Conservation (phyloP, 2,797 vertebrate genomes). For the Cottoperca gobio region DNA sequence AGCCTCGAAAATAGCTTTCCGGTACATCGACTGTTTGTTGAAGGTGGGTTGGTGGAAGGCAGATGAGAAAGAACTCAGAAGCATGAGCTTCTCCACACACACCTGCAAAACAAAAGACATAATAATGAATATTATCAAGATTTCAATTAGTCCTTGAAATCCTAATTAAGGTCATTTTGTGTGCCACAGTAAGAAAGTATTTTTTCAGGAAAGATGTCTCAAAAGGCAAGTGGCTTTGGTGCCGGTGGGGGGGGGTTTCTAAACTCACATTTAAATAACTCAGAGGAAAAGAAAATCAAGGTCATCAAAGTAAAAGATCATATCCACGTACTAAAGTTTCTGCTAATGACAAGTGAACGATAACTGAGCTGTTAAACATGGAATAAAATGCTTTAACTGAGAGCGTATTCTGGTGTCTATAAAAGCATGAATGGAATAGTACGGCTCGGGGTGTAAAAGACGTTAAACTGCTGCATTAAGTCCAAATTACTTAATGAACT, state of each 20-base stretch:
- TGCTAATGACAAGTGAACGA: not conserved
- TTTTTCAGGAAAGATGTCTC: not conserved
- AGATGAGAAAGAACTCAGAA: constrained; percentile 89
- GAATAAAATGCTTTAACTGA: not conserved
- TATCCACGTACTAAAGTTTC: not conserved
- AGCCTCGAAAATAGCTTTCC: constrained; percentile 93
- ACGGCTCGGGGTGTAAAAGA: not conserved
- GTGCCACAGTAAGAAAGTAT: not conserved
- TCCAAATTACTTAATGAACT: constrained; percentile 1
- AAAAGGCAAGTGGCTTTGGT: not conserved
- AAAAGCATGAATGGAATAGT: constrained; percentile 1
- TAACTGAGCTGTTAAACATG: not conserved
- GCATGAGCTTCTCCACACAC: constrained; percentile 94
- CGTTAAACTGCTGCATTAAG: not conserved
- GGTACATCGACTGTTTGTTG: constrained; percentile 94
- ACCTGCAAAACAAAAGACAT: constrained; percentile 81
- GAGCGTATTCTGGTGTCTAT: not conserved
- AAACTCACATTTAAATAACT: not conserved
- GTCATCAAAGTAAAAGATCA: constrained; percentile 1
- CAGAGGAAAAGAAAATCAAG: not conserved
- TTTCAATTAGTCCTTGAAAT: not conserved
- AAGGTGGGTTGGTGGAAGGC: constrained; percentile 94
- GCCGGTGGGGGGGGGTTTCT: not conserved
- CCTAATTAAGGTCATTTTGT: not conserved
- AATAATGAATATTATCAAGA: not conserved